phyloP scores from a whole-genome alignment of 2,888 invertebrate genomes.

The Chaitophorus viminalis region DNA sequence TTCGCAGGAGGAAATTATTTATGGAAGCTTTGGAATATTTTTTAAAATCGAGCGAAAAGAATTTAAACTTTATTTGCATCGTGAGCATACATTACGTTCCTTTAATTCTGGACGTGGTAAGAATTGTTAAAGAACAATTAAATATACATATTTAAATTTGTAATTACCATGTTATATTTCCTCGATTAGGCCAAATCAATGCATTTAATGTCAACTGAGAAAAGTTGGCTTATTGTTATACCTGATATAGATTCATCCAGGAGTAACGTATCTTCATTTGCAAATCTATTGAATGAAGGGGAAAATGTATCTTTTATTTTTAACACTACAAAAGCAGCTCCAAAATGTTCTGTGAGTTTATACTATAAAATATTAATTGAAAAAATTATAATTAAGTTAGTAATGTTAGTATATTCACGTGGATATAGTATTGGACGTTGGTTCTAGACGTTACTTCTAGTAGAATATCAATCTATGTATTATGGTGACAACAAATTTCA shows the following conservation, averaged over 20 bases:
- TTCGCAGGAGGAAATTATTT: conserved; percentile 47
- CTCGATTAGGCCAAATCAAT: conserved; percentile 72
- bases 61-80: conserved; percentile 51
- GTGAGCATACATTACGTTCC: conserved; percentile 45
- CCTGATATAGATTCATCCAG: conserved; percentile 72
- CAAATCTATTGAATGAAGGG: conserved; percentile 76
- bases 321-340: conserved; percentile 72
- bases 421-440: too few relatives aligned
- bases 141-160: conserved; percentile 4
- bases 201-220: conserved; percentile 76
- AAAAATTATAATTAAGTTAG: too few relatives aligned
- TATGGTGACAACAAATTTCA: too few relatives aligned
- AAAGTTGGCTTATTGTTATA: conserved; percentile 85
- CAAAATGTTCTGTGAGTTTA: conserved; percentile 71
- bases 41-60: conserved; percentile 41
- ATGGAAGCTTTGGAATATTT: conserved; percentile 45
- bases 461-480: too few relatives aligned
- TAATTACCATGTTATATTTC: background rate
- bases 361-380: conserved; percentile 4
- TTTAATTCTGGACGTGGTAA: conserved; percentile 52
- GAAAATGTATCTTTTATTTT: conserved; percentile 83
- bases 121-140: conserved; percentile 4
- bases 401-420: too few relatives aligned
- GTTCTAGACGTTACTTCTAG: too few relatives aligned
- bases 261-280: conserved; percentile 71